Base-by-base conservation (phyloP, 2,888 invertebrate genomes). In the Pegoplata infirma region DNA sequence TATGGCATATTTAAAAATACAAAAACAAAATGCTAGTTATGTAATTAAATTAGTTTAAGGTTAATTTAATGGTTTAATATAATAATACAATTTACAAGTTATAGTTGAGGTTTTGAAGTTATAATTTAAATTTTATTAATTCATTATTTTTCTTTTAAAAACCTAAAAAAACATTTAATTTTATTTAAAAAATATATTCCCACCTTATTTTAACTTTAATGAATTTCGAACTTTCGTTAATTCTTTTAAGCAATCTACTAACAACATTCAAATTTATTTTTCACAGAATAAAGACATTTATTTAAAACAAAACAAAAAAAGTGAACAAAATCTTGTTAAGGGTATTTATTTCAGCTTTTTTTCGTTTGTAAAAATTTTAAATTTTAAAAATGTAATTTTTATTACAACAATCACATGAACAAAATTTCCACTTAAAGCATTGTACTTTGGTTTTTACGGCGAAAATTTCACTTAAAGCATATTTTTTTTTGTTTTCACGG, bases 51-150 rank as follows among this genome's bases (percentile, higher is more conserved):
- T 3, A 46, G 63, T 47, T 8, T 59, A 75, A 47, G n/a, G n/a
- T 55, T 68, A 75, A 75, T 75, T 61, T 40, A 40, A 68, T 19
- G 40, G 55, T 28, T 17, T 71, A 71, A 44, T 49, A 71, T 74
- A n/a, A n/a, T n/a, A n/a, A 17, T 28, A 28, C 28, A 74, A 71
- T 66, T 79, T 79, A 79, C 79, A 75, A 79, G 79, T 79, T 75
- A 56, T 75, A 79, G 79, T 79, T 76, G 55, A n/a, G 51, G 19
- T 36, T 64, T 25, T 46, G 12, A 14, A 14, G 25, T 40, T 53
- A 76, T 19, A 19, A 49, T 56, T 76, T 55, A 21, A 16, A 32
- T 56, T 64, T 51, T 25, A 36, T 55, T 21, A 16, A 14, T n/a
- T 14, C 10, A 44, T 19, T n/a, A 36, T 21, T 56, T 51, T 59